Base-by-base conservation (phyloP, 2,113 vertebrate species). In the Zosterops hypoxanthus region DNA sequence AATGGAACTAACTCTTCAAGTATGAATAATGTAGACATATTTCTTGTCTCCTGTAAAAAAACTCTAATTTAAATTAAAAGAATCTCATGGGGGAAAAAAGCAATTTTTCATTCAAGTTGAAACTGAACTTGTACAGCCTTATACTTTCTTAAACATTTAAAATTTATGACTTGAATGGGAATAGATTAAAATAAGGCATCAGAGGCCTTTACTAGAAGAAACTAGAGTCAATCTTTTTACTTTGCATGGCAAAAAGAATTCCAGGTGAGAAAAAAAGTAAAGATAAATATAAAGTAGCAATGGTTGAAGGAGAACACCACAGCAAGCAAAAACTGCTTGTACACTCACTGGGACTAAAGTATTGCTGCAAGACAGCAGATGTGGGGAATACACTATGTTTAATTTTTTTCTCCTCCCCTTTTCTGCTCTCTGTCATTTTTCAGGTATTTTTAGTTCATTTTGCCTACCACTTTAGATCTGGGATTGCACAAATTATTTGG, bases 21-120 rank as follows among this genome's bases (percentile, higher is more conserved):
- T 84, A 92, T 95, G 47, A 95, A 97, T 93, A 94, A 96, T 83
- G 80, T 65, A 92, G 76, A 66, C 14, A 19, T 93, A 80, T 81
- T 94, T 93, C 88, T 81, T 90, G 52, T 94, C 36, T 79, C 24
- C 34, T 81, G 50, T 57, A 81, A 95, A 91, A 91, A 95, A 92
- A 52, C 9, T 72, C 22, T 41, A 42, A 88, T 80, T 94, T 76
- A 92, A 88, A 88, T 86, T 88, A 73, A 41, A 84, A 94, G 44
- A 88, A 64, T 34, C 47, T 83, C 76, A 56, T 20, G 56, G 56
- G 60, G 9, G 0, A 5, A 46, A 76, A 78, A 78, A 57, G 25
- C 5, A 44, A 52, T 96, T 95, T 90, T 91, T 93, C 80, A 93
- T 84, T 44, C 69, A 90, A 88, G 63, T 28, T 3, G 4, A 90